Base-by-base conservation (phyloP, 2,113 vertebrate genomes). In the Oreochromis aureus region DNA sequence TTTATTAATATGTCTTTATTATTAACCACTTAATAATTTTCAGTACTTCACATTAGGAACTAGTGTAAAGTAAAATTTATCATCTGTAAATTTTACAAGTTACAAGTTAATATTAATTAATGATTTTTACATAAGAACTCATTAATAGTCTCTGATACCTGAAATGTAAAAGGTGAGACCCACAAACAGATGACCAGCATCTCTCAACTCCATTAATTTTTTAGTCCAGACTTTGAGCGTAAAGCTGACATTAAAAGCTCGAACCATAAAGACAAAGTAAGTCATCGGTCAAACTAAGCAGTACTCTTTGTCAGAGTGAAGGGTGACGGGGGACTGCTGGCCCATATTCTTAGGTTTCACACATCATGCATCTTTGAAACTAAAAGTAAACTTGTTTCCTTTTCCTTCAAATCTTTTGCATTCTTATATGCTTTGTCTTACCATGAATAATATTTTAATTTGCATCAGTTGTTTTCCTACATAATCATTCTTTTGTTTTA, bases 61-160 rank as follows among this genome's bases (percentile, higher is more conserved):
- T 18, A n/a, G 1, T n/a, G 4, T 1, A 53, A 10, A 0, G 7
- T 51, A 51, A 51, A 8, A 1, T 8, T 51, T 18, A 3, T 51
- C 16, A 51, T 51, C 15, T 51, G 7, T 48, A 16, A 46, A 1
- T 46, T 46, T 15, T 27, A 27, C 27, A 27, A 27, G 27, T 27
- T 27, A 27, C 6, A 53, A 19, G 48, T 53, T 53, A 53, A 53
- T 53, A 53, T n/a, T n/a, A 53, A 53, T 1, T 5, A 53, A 53
- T 2, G 4, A 53, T 53, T 53, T 53, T 53, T n/a, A 53, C 4
- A n/a, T 10, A 53, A 53, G 51, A 10, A 53, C 0, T 54, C 18
- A n/a, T 3, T 10, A 53, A 53, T 10, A 53, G n/a, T 53, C 3
- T 18, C 48, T 5, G 48, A 51, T 51, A 30, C 55, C 55, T 58